phyloP scores from a whole-genome alignment of 2,797 vertebrate genomes.

The Poecilia picta region DNA sequence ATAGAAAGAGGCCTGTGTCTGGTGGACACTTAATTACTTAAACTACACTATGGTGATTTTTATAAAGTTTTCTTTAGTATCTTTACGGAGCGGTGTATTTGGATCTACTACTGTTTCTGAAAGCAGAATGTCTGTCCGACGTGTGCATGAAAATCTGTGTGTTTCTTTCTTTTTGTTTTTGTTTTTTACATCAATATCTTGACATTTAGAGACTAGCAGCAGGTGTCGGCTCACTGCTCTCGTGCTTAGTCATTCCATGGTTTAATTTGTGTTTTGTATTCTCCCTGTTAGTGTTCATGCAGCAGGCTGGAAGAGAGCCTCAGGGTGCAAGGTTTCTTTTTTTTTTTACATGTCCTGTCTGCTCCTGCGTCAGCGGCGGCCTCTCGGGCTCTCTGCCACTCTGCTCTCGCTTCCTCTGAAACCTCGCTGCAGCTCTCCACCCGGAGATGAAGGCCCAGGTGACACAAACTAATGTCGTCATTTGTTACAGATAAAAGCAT shows the following conservation, averaged over 20 bases:
- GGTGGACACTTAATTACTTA: conserved; percentile 31
- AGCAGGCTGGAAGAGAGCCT: conserved; percentile 38
- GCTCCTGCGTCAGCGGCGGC: conserved; percentile 4
- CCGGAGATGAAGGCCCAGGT: conserved; percentile 62
- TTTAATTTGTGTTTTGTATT: conserved; percentile 63
- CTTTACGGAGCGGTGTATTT: conserved; percentile 16
- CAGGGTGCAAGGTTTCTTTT: conserved; percentile 18
- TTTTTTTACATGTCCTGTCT: conserved; percentile 11
- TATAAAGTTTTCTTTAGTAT: conserved; percentile 42
- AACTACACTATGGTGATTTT: conserved; percentile 50
- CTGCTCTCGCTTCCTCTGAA: conserved; percentile 22
- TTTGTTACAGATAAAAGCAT: conserved; percentile 26
- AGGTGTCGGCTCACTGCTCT: conserved; percentile 32
- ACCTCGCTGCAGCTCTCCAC: conserved; percentile 36
- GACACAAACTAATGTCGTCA: conserved; percentile 32
- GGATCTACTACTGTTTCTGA: conserved; percentile 22
- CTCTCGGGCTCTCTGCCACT: conserved; percentile 36
- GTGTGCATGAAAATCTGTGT: conserved; percentile 34
- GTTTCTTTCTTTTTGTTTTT: conserved; percentile 35
- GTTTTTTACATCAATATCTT: conserved; percentile 47
- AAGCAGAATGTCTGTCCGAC: conserved; percentile 27
- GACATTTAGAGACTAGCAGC: conserved; percentile 44
- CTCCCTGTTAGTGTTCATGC: conserved; percentile 31
- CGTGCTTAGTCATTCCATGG: conserved; percentile 71
- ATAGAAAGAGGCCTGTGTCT: conserved; percentile 26